phyloP scores from a whole-genome alignment of 2,797 vertebrate genomes.

The Darevskia mixta region DNA sequence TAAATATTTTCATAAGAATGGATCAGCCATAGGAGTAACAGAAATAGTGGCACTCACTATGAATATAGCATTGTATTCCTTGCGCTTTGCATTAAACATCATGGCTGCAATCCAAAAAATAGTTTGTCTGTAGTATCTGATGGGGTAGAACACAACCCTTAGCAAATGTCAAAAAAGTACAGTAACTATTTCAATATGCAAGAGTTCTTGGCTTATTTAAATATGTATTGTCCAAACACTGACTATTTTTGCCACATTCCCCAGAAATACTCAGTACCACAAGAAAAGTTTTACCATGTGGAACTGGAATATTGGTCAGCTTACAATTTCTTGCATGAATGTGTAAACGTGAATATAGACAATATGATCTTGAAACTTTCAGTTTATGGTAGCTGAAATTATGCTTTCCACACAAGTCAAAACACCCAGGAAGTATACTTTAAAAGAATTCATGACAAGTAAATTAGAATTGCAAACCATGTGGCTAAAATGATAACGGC shows the following conservation, averaged over 20 bases:
- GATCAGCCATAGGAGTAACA: background rate
- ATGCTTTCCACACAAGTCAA: background rate
- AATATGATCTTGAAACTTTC: background rate
- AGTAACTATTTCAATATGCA: slow-evolving; percentile 34
- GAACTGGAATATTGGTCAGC: background rate
- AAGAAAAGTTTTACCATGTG: slow-evolving; percentile 17
- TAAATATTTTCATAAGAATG: background rate
- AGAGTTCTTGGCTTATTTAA: slow-evolving; percentile 17
- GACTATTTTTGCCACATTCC: background rate
- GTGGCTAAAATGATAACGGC: background rate
- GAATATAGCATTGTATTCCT: background rate
- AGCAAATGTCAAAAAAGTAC: slow-evolving; percentile 12
- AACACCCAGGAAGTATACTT: background rate
- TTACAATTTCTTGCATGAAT: slow-evolving; percentile 26
- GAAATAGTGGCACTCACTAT: background rate
- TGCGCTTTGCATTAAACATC: background rate
- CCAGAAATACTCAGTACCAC: background rate
- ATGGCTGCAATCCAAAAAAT: background rate
- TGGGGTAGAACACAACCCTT: background rate
- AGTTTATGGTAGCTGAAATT: background rate
- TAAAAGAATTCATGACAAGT: background rate
- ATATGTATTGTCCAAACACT: slow-evolving; percentile 2
- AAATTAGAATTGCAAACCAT: background rate
- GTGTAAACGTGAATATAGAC: background rate
- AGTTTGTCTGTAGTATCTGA: background rate